Evolutionary conservation across 2,797 vertebrate species (phyloP), one percentile per base, ranked within the genome.

Genomic region (Clarias laeviceps): DNA sequence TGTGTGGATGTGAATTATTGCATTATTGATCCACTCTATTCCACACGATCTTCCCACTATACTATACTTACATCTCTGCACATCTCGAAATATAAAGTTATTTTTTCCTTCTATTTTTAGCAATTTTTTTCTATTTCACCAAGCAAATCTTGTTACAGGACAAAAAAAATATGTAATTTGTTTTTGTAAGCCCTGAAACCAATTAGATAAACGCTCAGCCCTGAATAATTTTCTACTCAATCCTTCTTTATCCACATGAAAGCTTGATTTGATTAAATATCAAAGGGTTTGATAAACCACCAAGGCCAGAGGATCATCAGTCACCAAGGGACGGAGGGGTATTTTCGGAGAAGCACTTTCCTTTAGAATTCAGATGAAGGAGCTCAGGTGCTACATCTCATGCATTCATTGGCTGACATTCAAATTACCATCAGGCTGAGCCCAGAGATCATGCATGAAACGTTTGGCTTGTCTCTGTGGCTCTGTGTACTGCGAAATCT

Each of bases 231-330:
- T 88, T 88, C 87, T 83, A 88, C 87, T 90, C 92, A 93, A 94
- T 92, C 88, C 91, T 90, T 86, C 89, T 91, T 90, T 87, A 90
- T 93, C 84, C 89, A 90, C 80, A 89, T 89, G 88, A 91, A 90
- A 89, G 90, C 90, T 91, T 69, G 80, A 90, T 86, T 90, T 88
- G 88, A 92, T 93, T 90, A 90, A 91, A 92, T 92, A 93, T 93
- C 90, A 93, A 92, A 94, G 90, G 80, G 50, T 81, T 87, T 72
- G 84, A 85, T 82, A 88, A 90, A 84, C 61, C 87, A 87, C 86
- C 70, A n/a, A 83, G 83, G 84, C 85, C 85, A 66, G 68, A 86
- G 82, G 32, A 78, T 83, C 78, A 82, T 78, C 88, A 89, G 78
- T 83, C 88, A 79, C 80, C 32, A 68, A 72, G 84, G 80, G 87